These are phyloP conservation scores for Tragelaphus imberbis DNA, from an alignment of 2,113 vertebrate genomes.

Conservation along the genomic window DNA sequence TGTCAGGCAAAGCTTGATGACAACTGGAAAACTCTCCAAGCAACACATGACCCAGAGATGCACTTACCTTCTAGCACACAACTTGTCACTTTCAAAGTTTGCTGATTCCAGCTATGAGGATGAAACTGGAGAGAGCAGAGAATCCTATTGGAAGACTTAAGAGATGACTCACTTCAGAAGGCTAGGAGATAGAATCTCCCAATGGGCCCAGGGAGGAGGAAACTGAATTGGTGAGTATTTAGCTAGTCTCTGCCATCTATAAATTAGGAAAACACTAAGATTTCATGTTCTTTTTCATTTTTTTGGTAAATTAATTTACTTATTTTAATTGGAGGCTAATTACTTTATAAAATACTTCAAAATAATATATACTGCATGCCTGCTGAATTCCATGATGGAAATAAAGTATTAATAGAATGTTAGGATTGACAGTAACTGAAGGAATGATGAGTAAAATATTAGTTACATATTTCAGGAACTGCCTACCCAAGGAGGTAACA, in stretches of 20 bases:
- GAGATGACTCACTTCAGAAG: not conserved
- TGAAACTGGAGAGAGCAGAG: not conserved
- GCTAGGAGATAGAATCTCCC: not conserved
- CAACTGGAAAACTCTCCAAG: not conserved
- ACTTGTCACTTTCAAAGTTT: not conserved
- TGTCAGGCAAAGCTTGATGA: not conserved
- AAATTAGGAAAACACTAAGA: not conserved
- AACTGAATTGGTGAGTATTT: not conserved
- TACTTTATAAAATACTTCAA: not conserved
- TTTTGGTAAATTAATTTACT: not conserved
- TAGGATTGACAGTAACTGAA: not conserved
- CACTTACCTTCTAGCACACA: not conserved
- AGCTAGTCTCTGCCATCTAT: not conserved
- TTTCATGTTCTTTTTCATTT: not conserved
- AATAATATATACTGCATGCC: not conserved
- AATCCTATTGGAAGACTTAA: not conserved
- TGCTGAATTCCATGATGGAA: not conserved
- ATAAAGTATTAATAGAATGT: not conserved
- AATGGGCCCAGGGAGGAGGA: not conserved
- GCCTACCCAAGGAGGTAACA: not conserved
- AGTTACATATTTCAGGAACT: not conserved
- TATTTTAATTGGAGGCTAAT: not conserved
- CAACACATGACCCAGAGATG: not conserved
- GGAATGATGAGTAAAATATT: not conserved
- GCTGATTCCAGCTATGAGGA: not conserved